Percentiles rank a stretch among this genome's conserved stretches.
phyloP scores from a whole-genome alignment of 2,797 vertebrate genomes.

The Acanthurus lineatus region DNA sequence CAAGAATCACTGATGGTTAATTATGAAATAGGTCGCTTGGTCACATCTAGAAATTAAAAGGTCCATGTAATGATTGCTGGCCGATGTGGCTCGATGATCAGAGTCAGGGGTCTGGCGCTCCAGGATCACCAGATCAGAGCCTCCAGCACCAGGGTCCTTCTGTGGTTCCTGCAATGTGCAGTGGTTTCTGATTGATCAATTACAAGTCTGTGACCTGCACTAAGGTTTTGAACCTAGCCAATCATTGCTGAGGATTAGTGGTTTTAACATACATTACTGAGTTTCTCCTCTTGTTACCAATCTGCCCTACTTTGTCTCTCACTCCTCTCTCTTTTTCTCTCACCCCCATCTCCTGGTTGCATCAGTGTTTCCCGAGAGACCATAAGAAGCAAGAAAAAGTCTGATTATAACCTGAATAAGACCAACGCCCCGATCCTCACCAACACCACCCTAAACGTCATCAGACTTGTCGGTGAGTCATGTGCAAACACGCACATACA shows the following conservation, averaged over 20 bases:
- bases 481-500: background rate
- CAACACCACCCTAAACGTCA: constrained; percentile 98
- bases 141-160: constrained; percentile 32
- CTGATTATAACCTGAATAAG: constrained; percentile 96
- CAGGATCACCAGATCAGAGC: constrained; percentile 61
- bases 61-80: constrained; percentile 44
- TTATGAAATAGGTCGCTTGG: constrained; percentile 50
- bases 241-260: constrained; percentile 43
- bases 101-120: constrained; percentile 62
- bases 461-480: constrained; percentile 95
- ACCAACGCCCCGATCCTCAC: constrained; percentile 96
- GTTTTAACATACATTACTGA: constrained; percentile 42
- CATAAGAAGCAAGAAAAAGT: constrained; percentile 92
- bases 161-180: constrained; percentile 48
- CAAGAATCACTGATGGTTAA: constrained; percentile 53
- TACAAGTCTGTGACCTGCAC: constrained; percentile 58
- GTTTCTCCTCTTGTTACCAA: constrained; percentile 17
- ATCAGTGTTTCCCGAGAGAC: constrained; percentile 93
- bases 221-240: constrained; percentile 42
- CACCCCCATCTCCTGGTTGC: constrained; percentile 19
- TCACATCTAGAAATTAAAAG: constrained; percentile 59
- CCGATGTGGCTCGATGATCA: constrained; percentile 57
- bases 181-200: constrained; percentile 76
- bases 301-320: constrained; percentile 27
- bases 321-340: background rate